Percentiles rank a stretch among this genome's conserved stretches.
Evolutionary conservation across 1,140 invertebrate genomes (phyloP).

Genomic region (Diprion similis): DNA sequence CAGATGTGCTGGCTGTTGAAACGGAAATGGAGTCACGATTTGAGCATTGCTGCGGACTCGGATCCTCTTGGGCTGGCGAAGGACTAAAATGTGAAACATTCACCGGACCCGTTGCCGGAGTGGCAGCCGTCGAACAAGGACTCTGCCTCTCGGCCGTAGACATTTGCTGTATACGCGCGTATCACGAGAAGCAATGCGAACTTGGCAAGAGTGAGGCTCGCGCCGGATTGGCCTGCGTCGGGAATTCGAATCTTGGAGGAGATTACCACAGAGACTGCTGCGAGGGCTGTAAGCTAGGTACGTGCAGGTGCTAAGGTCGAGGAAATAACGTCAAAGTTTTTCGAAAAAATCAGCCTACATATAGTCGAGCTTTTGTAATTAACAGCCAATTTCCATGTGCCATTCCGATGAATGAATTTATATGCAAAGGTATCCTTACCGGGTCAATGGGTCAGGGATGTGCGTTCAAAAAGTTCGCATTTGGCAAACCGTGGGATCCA

Average conservation of each 20-base stretch:
- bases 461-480: slow-evolving; percentile 55
- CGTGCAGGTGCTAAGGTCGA: neutral
- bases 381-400: no score
- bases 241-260: slow-evolving; percentile 38
- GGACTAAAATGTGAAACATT: slow-evolving; percentile 58
- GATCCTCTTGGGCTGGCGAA: slow-evolving; percentile 60
- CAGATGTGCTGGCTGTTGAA: slow-evolving; percentile 31
- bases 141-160: slow-evolving; percentile 61
- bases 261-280: slow-evolving; percentile 64
- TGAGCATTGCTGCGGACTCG: slow-evolving; percentile 62
- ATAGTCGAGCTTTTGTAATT: no score
- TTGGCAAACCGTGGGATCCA: slow-evolving; percentile 65
- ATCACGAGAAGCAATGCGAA: slow-evolving; percentile 55
- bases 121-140: slow-evolving; percentile 56
- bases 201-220: slow-evolving; percentile 60
- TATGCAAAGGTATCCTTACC: slow-evolving; percentile 51
- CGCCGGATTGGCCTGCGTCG: slow-evolving; percentile 51
- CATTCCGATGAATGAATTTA: slow-evolving; percentile 20
- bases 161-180: slow-evolving; percentile 61
- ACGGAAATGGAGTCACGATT: slow-evolving; percentile 53
- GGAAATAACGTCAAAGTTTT: no score
- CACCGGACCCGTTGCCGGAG: slow-evolving; percentile 55
- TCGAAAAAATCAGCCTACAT: no score
- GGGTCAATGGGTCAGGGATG: slow-evolving; percentile 61
- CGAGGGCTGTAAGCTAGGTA: slow-evolving; percentile 65